Evolutionary conservation across 2,113 vertebrate genomes (phyloP).

Genomic region (Globicephala melas): DNA sequence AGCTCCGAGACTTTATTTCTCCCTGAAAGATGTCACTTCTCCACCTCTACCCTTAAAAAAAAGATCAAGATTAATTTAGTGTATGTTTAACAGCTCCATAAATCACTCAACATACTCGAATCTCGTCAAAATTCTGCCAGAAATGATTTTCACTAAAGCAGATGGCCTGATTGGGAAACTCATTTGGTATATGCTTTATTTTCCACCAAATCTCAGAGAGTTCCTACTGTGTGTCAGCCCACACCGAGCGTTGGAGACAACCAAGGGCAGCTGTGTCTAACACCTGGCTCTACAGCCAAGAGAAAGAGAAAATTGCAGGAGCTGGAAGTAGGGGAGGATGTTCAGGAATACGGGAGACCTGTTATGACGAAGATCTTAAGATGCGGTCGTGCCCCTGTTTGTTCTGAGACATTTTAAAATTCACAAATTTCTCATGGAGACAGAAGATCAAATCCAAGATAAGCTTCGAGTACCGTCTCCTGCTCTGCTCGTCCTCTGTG

Average conservation of each 20-base stretch:
- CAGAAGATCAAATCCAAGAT: neutral
- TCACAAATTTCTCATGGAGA: neutral
- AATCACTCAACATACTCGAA: conserved; percentile 78
- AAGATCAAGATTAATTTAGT: conserved; percentile 77
- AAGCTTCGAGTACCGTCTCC: accelerated
- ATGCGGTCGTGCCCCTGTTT: accelerated
- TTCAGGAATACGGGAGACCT: accelerated
- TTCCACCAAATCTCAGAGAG: neutral
- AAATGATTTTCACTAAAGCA: conserved; percentile 66
- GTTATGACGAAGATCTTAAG: accelerated
- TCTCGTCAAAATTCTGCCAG: conserved; percentile 74
- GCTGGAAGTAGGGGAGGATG: no score
- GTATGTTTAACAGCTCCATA: conserved; percentile 79
- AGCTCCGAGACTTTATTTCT: conserved; percentile 62
- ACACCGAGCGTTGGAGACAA: neutral
- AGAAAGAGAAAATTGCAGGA: accelerated
- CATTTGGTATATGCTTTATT: neutral
- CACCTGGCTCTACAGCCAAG: accelerated
- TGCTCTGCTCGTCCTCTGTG: neutral
- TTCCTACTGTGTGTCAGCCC: neutral
- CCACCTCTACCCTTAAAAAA: neutral
- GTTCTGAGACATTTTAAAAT: neutral
- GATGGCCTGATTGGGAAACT: conserved; percentile 67
- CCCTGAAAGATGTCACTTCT: conserved; percentile 50
- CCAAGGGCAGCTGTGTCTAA: neutral